Conservation (phyloP, 2,888 invertebrate genomes). For the Drosophila meridiana region DNA sequence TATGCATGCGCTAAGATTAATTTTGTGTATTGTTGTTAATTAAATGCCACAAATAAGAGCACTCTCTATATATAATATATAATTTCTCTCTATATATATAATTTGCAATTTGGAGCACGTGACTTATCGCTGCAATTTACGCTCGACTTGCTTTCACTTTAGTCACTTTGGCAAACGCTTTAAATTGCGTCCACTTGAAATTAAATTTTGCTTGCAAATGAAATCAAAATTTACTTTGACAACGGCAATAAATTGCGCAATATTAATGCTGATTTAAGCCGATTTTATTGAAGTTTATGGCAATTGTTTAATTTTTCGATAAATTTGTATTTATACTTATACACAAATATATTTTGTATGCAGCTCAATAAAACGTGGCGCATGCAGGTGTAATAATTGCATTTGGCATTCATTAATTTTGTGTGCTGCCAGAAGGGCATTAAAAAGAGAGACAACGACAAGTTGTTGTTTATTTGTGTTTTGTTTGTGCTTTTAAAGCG, state of each 20-base stretch:
- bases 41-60: constrained; percentile 5
- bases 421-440: constrained; percentile 19
- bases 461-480: constrained; percentile 3
- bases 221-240: constrained; percentile 14
- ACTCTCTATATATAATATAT: background rate
- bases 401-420: constrained; percentile 71
- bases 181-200: constrained; percentile 8
- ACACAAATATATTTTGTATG: background rate
- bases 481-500: constrained; percentile 28
- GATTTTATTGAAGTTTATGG: constrained; percentile 47
- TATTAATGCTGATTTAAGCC: constrained; percentile 56
- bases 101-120: constrained; percentile 1
- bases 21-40: constrained; percentile 33
- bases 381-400: constrained; percentile 75
- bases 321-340: background rate
- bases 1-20: constrained; percentile 30
- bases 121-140: constrained; percentile 37
- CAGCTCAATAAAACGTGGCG: background rate
- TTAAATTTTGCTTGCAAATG: background rate
- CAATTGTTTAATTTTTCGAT: constrained; percentile 39
- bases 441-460: background rate
- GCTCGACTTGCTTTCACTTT: constrained; percentile 12
- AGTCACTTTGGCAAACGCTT: constrained; percentile 5
- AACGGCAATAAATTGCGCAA: constrained; percentile 35
- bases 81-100: background rate